Evolutionary conservation across 2,888 invertebrate species (phyloP), one percentile per base, ranked within the genome.

Genomic region (Argynnis bischoffii): DNA sequence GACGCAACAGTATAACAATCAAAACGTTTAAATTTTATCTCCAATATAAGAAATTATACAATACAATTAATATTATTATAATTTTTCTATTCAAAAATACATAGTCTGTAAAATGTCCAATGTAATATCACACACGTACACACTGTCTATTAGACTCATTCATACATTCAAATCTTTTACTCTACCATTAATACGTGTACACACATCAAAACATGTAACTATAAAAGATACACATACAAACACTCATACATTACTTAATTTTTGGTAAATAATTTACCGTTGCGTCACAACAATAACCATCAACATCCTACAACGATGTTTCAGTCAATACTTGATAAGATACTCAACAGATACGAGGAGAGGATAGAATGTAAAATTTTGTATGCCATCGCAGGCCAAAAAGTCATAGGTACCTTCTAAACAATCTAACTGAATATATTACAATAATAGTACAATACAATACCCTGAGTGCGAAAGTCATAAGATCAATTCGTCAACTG

Each of bases 391-490:
- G 79, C 69, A 83, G 89, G 88, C 86, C 86, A 86, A 87, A 88
- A 89, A 87, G 87, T 89, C 88, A 87, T 80, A 82, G 77, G 75
- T 57, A 68, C 18, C 63, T 18, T 79, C 77, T 82, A 87, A 85
- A 81, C 77, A 78, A 86, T 84, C 78, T 80, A 84, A 83, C 84
- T 77, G 75, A 87, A 82, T 74, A 79, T 77, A 82, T 85, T 53
- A 85, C 84, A 84, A 83, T 81, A 80, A 72, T 75, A 73, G 68
- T 79, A 78, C 75, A 80, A 77, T 79, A 81, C 76, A 78, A 79
- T 85, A 92, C 92, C 92, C 92, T 92, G 92, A 88, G 90, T 85
- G 83, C 82, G 83, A 87, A 81, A 89, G 88, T 91, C 92, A 92
- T 91, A 91, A 91, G 91, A 90, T 88, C 84, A 83, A 85, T 86